These are phyloP conservation scores for Serilophus lunatus DNA, from an alignment of 2,113 vertebrate genomes.

Conservation along the genomic window DNA sequence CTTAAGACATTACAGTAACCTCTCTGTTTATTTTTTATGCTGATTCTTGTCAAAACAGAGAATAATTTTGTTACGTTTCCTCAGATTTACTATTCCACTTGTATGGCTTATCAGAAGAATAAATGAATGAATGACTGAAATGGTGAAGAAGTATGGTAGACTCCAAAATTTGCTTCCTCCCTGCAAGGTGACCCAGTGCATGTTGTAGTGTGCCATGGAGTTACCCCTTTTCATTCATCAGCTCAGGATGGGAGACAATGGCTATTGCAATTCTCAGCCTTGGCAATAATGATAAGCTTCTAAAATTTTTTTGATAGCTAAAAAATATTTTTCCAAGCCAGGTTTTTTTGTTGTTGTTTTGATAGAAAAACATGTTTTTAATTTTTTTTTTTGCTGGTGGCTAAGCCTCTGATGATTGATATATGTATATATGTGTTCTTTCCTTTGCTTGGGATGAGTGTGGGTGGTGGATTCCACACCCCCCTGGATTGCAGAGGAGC, in stretches of 20 bases:
- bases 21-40: neutral
- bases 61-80: neutral
- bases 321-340: neutral
- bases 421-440: neutral
- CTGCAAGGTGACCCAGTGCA: neutral
- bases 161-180: neutral
- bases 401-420: neutral
- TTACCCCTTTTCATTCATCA: neutral
- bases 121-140: neutral
- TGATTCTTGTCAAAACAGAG: neutral
- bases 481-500: neutral
- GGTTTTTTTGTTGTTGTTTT: neutral
- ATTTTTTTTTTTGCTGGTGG: neutral
- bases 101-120: neutral
- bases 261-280: neutral
- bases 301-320: neutral
- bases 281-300: neutral
- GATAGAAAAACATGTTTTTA: neutral
- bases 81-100: neutral
- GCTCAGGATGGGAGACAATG: accelerated
- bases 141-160: neutral
- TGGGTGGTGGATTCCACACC: neutral
- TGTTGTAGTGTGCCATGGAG: neutral
- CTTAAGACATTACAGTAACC: neutral
- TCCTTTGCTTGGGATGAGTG: neutral